These are phyloP conservation scores for Seira sanloemensis DNA, from an alignment of 2,888 invertebrate genomes.

Conservation along the genomic window DNA sequence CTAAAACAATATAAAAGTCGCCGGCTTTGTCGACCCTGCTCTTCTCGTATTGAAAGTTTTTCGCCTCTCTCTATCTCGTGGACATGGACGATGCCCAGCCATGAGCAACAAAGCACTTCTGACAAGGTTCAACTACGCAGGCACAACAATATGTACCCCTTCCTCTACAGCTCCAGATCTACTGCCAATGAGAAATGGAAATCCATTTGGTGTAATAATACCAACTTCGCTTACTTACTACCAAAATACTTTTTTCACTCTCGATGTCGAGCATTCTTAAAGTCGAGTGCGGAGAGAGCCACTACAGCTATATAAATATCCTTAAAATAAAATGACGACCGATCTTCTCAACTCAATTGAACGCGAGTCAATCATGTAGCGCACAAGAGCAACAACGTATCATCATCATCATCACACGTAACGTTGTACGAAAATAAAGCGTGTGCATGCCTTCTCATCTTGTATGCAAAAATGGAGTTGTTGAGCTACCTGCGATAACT, in stretches of 20 bases:
- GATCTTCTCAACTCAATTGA: constrained; percentile 21
- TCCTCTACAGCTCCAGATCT: constrained; percentile 51
- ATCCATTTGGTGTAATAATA: constrained; percentile 41
- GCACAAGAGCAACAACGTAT: constrained; percentile 9
- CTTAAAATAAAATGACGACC: constrained; percentile 29
- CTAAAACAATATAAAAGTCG: constrained; percentile 13
- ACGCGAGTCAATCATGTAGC: constrained; percentile 17
- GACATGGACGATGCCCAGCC: constrained; percentile 31
- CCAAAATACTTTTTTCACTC: constrained; percentile 27
- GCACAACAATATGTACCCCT: constrained; percentile 48
- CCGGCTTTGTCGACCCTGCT: constrained; percentile 17
- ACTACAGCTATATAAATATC: constrained; percentile 23
- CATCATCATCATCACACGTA: constrained; percentile 1
- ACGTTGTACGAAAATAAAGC: not conserved
- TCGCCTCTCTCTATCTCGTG: constrained; percentile 8
- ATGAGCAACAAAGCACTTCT: constrained; percentile 62
- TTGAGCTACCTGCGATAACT: constrained; percentile 40
- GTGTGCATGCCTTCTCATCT: constrained; percentile 23
- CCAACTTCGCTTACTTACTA: constrained; percentile 21
- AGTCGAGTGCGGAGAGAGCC: not conserved
- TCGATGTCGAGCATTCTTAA: constrained; percentile 25
- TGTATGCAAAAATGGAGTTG: not conserved
- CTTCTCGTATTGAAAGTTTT: constrained; percentile 14
- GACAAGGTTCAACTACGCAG: constrained; percentile 57
- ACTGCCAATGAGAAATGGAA: constrained; percentile 59